Evolutionary conservation across 2,113 vertebrate genomes (phyloP), one percentile per base, ranked within the genome.

Genomic region (Mastomys coucha): DNA sequence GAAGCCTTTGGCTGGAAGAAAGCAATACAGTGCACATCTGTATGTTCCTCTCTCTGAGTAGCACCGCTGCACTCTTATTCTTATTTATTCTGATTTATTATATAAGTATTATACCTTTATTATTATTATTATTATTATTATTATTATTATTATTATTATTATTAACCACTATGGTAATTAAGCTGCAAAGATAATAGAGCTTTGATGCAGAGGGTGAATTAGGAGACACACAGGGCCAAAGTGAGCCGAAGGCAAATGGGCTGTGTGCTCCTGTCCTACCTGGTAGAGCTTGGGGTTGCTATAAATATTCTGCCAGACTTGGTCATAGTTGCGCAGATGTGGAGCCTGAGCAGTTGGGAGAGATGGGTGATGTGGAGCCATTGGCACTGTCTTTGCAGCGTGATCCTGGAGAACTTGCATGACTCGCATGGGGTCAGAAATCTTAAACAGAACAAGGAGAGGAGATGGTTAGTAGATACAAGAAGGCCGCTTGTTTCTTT

Each of bases 231-330:
- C 3, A 22, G 60, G 4, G 67, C 17, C 7, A 13, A 7, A 77
- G 24, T 80, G 67, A 11, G 73, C 63, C 11, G 51, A 93, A 65
- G 60, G n/a, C 28, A 24, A 86, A 39, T 26, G 65, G 9, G 22
- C 51, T 80, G 19, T n/a, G 93, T 84, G 9, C 80, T 89, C 42
- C 65, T 49, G 51, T 89, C 56, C 49, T 98, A 98, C 98, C 98
- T 99, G 97, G 89, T 97, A 86, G 75, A 98, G 89, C 80, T 97
- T 89, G 69, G 95, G 24, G 24, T 92, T 92, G 51, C 53, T 97
- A 90, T 98, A 99, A 97, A 98, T 97, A 45, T 97, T 97, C 75
- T 95, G 97, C 98, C 98, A 99, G 90, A 99, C 87, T 31, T 97
- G 91, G 5, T 93, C 0, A 0, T 69, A 96, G 69, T 5, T 91